phyloP scores from a whole-genome alignment of 2,888 invertebrate genomes.

The Tetheella fluctuosa region DNA sequence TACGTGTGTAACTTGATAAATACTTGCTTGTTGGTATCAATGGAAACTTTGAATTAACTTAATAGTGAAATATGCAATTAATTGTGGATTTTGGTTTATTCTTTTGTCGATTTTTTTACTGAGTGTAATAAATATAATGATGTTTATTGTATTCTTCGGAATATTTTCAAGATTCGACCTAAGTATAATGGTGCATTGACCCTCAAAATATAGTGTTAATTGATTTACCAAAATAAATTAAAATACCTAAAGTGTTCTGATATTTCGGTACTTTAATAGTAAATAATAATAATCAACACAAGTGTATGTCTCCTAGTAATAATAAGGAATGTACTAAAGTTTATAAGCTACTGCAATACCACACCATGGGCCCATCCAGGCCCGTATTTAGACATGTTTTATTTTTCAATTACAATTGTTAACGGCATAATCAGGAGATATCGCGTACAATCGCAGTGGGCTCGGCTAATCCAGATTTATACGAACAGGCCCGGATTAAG shows the following conservation, averaged over 20 bases:
- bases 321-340: neutral
- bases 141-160: no score
- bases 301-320: neutral
- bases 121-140: no score
- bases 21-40: slow-evolving; percentile 19
- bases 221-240: no score
- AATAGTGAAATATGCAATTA: neutral
- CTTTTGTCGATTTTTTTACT: no score
- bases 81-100: no score
- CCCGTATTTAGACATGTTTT: slow-evolving; percentile 53
- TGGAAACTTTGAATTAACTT: neutral
- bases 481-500: slow-evolving; percentile 80
- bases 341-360: slow-evolving; percentile 21
- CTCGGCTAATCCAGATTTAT: slow-evolving; percentile 82
- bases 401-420: slow-evolving; percentile 84
- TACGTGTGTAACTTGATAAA: slow-evolving; percentile 29
- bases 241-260: no score
- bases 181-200: no score
- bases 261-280: neutral
- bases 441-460: slow-evolving; percentile 74
- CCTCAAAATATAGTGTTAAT: no score
- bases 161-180: no score
- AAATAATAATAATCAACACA: neutral
- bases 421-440: slow-evolving; percentile 80
- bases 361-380: slow-evolving; percentile 30